phyloP scores from a whole-genome alignment of 2,888 invertebrate species.

The Notocelia uddmanniana region DNA sequence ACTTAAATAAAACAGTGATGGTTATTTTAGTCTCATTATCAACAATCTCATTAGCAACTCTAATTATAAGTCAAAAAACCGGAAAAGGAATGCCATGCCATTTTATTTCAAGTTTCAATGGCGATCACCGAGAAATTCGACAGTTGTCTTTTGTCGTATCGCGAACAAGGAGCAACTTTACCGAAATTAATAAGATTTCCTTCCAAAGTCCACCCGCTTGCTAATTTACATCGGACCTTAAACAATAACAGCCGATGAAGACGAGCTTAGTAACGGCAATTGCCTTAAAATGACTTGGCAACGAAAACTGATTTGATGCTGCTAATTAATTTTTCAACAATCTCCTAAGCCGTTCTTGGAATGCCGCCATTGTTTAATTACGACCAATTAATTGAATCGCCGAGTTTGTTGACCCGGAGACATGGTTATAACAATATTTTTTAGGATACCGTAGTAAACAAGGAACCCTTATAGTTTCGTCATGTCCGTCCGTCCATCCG shows the following conservation, averaged over 20 bases:
- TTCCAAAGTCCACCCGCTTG: slow-evolving; percentile 60
- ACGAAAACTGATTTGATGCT: slow-evolving; percentile 64
- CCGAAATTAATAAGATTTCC: slow-evolving; percentile 69
- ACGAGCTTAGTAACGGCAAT: slow-evolving; percentile 71
- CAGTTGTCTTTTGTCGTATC: slow-evolving; percentile 51
- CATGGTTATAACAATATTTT: not conserved
- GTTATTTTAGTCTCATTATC: slow-evolving; percentile 10
- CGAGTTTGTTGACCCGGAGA: not conserved
- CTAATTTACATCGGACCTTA: slow-evolving; percentile 72
- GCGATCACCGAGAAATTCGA: slow-evolving; percentile 34
- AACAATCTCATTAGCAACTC: too few species aligned
- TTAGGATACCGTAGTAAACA: not conserved
- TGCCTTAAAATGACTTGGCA: slow-evolving; percentile 66
- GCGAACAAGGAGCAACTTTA: slow-evolving; percentile 50
- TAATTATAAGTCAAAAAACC: slow-evolving; percentile 26
- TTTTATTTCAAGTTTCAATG: slow-evolving; percentile 37
- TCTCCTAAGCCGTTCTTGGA: slow-evolving; percentile 51
- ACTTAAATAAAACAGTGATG: not conserved
- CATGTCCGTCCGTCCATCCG: too few species aligned
- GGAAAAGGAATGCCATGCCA: slow-evolving; percentile 1
- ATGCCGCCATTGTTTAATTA: slow-evolving; percentile 42
- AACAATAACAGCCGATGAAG: slow-evolving; percentile 72
- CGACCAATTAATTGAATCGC: slow-evolving; percentile 10
- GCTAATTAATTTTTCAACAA: slow-evolving; percentile 56
- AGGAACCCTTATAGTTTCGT: too few species aligned